Evolutionary conservation across 1,140 invertebrate genomes (phyloP), one percentile per base, ranked within the genome.

Genomic region (Steinernema khuongi): DNA sequence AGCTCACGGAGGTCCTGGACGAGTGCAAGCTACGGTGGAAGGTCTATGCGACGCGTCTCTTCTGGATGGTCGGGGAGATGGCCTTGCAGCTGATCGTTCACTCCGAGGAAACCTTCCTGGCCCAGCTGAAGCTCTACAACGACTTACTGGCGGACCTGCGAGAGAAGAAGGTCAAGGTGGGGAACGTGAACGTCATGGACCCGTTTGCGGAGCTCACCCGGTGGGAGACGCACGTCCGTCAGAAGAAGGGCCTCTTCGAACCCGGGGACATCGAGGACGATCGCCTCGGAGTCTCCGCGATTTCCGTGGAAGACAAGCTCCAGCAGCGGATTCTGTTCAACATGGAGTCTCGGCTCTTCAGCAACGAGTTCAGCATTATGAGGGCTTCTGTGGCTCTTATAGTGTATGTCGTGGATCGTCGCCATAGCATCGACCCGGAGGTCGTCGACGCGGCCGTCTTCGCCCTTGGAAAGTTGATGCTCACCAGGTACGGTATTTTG

Each of bases 401-500:
- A 22, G 22, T 29, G 70, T 30, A 30, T 30, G 26, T 31, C 28
- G n/a, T 72, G 28, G 43, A 66, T 69, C 71, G 31, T 28, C 60
- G 71, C 28, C 2, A 44, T 28, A n/a, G 18, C 7, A 26, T 71
- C 2, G 26, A 44, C 44, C 60, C 44, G 44, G 28, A 30, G 1
- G 32, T 72, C 28, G 43, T 44, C 19, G 44, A 72, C 26, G 71
- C 71, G 2, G 71, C 71, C 1, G 26, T n/a, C 7, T 30, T 72
- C 18, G 71, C 71, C 67, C 66, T 72, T 30, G 31, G 71, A 14
- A 72, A 72, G 28, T 19, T 72, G 4, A 72, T 72, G 71, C 70
- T 74, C 2, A 43, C 71, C 71, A 88, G 87, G 75, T 71, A 77
- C 31, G 87, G n/a, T n/a, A n/a, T n/a, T n/a, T n/a, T n/a, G n/a